These are phyloP conservation scores for Megaustenia siamemsis DNA, from an alignment of 2,888 invertebrate species.

Conservation along the genomic window DNA sequence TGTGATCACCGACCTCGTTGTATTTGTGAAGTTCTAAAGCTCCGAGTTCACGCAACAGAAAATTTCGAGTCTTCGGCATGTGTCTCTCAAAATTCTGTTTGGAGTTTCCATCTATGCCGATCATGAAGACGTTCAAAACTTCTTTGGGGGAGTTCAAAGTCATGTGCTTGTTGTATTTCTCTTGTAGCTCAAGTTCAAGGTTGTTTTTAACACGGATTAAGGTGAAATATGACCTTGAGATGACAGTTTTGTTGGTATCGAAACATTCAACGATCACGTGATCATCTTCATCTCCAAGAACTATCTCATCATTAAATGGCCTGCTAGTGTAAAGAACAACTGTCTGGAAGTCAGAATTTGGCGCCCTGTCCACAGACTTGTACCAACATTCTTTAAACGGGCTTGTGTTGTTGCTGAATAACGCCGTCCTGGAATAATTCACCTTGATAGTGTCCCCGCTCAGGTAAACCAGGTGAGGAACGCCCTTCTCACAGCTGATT, in stretches of 20 bases:
- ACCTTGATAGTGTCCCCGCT: not conserved
- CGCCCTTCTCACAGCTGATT: not conserved
- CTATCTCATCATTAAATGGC: slow-evolving; percentile 13
- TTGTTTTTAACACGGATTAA: not conserved
- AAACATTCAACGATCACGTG: slow-evolving; percentile 34
- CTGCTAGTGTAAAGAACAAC: not conserved
- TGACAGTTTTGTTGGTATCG: not conserved
- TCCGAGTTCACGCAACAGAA: not conserved
- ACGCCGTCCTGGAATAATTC: not conserved
- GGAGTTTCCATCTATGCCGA: slow-evolving; percentile 47
- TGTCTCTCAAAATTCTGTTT: slow-evolving; percentile 26
- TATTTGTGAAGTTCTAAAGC: slow-evolving; percentile 26
- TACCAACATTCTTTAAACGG: slow-evolving; percentile 28
- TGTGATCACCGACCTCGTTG: slow-evolving; percentile 18
- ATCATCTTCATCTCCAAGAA: not conserved
- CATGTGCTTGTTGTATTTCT: slow-evolving; percentile 13
- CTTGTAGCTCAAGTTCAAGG: not conserved
- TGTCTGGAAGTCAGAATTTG: slow-evolving; percentile 18
- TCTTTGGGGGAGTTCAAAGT: not conserved
- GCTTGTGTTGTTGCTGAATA: not conserved
- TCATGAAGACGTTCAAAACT: slow-evolving; percentile 27
- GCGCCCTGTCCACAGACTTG: not conserved
- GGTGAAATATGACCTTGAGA: slow-evolving; percentile 35
- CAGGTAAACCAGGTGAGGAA: slow-evolving; percentile 33
- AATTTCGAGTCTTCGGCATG: slow-evolving; percentile 37